Evolutionary conservation across 2,113 vertebrate species (phyloP), one percentile per base, ranked within the genome.

Genomic region (Ctenodactylus gundi): DNA sequence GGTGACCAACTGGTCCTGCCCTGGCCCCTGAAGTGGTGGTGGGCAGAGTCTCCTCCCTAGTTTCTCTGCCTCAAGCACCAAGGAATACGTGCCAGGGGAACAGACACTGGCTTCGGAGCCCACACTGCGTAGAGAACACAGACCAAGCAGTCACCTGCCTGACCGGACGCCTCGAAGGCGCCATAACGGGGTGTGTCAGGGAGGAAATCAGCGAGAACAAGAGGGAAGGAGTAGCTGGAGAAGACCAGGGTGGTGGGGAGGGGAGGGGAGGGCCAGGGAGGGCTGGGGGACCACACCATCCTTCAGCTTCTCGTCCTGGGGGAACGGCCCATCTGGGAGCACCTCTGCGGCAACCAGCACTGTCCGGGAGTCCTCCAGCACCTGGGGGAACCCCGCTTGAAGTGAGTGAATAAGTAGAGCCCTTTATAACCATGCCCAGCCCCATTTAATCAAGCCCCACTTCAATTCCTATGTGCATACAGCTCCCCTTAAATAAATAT

Each of bases 291-390:
- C 93, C 98, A 87, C 97, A 99, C 99, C 99, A 96, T 99, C 99
- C 98, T 99, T 99, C 97, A 99, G 98, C 98, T 99, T 99, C 95
- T 99, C 99, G 0, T 99, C 99, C 97, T 99, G 98, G 81, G 99
- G 99, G 94, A 99, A 99, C 20, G 99, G 99, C 94, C 99, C 99
- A 0, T 99, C 98, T 0, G 99, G 99, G 97, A 98, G 99, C 96
- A 99, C 98, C 1, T 99, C 98, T 0, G 99, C 99, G 10, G 99
- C 98, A 0, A 98, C 98, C 49, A 99, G 98, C 81, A 99, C 97
- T 6, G 98, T 98, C 96, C 99, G 98, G 2, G 99, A 99, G 93
- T 99, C 99, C 96, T 99, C 99, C 97, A 99, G 97, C 93, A 99
- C 99, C 99, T 99, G 96, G 41, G 65, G 76, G 86, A 70, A 93